phyloP scores from a whole-genome alignment of 2,888 invertebrate species.

The Orchesella flavescens region DNA sequence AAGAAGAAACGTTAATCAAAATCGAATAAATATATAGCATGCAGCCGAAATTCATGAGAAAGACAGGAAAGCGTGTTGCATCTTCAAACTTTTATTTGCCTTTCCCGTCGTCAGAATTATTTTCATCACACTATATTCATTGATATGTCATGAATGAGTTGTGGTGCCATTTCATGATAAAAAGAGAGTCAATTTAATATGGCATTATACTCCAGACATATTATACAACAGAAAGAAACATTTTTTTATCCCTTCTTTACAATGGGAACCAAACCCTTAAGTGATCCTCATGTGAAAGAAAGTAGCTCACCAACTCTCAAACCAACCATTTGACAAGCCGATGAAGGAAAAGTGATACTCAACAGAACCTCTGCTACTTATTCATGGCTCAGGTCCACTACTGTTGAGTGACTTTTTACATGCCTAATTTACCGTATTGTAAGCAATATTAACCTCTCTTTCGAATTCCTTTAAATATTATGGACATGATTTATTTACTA shows the following conservation, averaged over 20 bases:
- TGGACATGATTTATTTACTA: no score
- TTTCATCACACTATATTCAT: not conserved
- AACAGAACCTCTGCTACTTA: not conserved
- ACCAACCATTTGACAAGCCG: not conserved
- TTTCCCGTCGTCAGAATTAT: not conserved
- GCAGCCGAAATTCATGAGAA: conserved; percentile 12
- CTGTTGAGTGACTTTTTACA: not conserved
- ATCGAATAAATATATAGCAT: not conserved
- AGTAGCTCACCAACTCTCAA: not conserved
- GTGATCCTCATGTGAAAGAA: no score
- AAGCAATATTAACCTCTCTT: no score
- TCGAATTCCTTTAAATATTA: no score
- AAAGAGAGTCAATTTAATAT: not conserved
- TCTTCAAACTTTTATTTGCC: not conserved
- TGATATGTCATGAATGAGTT: not conserved
- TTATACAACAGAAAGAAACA: no score
- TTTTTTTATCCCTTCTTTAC: no score
- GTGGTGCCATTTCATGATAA: not conserved
- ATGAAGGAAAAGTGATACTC: not conserved
- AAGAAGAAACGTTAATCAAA: not conserved
- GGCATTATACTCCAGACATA: not conserved
- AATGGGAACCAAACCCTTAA: no score
- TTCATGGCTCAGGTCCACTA: not conserved
- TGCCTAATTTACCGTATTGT: not conserved
- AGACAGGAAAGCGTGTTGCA: not conserved